Conservation (phyloP, 2,797 vertebrate genomes). For the Falco berigora region DNA sequence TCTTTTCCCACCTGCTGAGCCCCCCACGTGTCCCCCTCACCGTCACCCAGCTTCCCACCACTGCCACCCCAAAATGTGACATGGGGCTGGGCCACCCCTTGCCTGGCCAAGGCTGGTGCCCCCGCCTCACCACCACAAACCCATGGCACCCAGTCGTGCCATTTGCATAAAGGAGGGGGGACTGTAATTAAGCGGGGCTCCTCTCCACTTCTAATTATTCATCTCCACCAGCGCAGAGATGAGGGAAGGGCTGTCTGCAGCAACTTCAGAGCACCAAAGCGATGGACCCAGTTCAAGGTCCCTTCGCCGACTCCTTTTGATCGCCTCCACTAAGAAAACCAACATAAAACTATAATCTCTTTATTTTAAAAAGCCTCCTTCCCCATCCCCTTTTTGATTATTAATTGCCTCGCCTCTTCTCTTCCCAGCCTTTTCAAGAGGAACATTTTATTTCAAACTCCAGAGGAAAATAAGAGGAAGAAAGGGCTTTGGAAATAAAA, state of each 20-base stretch:
- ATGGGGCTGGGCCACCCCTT: not conserved
- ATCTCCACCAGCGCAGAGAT: not conserved
- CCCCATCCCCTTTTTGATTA: not conserved
- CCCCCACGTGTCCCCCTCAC: fast-evolving
- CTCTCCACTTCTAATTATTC: slow-evolving; percentile 24
- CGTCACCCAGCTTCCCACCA: not conserved
- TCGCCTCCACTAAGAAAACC: slow-evolving; percentile 37
- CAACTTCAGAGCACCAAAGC: not conserved
- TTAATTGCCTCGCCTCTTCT: slow-evolving; percentile 27
- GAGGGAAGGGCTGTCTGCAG: not conserved
- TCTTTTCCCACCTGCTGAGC: not conserved
- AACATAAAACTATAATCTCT: slow-evolving; percentile 29
- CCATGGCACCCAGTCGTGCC: not conserved
- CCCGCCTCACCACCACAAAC: too few species aligned
- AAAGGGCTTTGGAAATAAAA: slow-evolving; percentile 48
- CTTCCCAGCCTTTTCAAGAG: not conserved
- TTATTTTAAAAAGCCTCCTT: not conserved
- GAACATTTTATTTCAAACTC: slow-evolving; percentile 38
- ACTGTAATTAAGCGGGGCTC: not conserved
- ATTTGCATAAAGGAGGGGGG: not conserved
- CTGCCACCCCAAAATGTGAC: fast-evolving
- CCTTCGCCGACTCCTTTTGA: slow-evolving; percentile 20
- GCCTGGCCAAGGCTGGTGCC: not conserved
- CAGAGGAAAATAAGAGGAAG: not conserved
- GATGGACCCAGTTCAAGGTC: not conserved